Base-by-base conservation (phyloP, 2,888 invertebrate species). In the Plagodis dolabraria region DNA sequence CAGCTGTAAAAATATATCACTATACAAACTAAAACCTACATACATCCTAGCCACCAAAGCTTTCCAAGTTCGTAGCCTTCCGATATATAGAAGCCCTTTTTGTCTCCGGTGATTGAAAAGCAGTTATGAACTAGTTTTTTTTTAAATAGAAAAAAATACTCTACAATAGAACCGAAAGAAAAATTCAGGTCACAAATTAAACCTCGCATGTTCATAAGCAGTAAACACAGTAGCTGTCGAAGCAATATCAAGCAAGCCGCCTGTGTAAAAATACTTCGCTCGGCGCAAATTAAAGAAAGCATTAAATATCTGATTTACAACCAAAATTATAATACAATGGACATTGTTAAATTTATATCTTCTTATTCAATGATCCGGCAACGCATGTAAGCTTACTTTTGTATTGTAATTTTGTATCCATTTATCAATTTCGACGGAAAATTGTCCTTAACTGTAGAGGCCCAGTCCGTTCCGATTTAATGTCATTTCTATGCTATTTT, bases 291-390 rank as follows among this genome's bases (percentile, higher is more conserved):
- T 83, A 84, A 86, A 83, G 71, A 76, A 77, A 73, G 67, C 79
- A 83, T 83, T 82, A 78, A 80, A 78, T 76, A 74, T 74, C 82
- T 82, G 86, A 86, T 89, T 88, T 89, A 87, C 80, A 74, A 73
- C 72, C 75, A 69, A 80, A 79, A 86, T 86, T 85, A 83, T 77
- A 83, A 86, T 85, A 86, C 85, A 86, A 87, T 86, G 83, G 75
- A 76, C 74, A 79, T 76, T 81, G 77, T 82, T 74, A 74, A 75
- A 81, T 80, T 82, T 82, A 80, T 82, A 74, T 71, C 74, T 76
- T 67, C 74, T 75, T 79, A 83, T 85, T 81, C 81, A 83, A 85
- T 83, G 75, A 78, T 76, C 69, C 66, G 60, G 67, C 74, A 70
- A 74, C 75, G 71, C 74, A 64, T 72, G 75, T 74, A 76, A 74